Conservation (phyloP, 2,113 vertebrate genomes). For the Silurus asotus region DNA sequence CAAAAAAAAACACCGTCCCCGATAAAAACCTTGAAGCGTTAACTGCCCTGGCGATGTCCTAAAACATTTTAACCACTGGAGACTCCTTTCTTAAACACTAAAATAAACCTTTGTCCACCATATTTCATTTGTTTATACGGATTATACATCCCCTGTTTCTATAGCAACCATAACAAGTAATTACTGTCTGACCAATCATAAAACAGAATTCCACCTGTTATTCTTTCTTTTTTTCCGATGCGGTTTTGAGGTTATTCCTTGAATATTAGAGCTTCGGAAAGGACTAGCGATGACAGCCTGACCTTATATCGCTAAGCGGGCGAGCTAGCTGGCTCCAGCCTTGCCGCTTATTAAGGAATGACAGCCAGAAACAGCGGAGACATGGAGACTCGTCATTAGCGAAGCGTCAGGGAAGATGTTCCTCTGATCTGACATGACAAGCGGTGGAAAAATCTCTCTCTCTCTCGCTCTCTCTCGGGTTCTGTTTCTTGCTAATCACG, state of each 20-base stretch:
- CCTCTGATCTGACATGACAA: slow-evolving; percentile 42
- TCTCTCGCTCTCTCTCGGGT: neutral
- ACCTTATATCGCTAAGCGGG: slow-evolving; percentile 42
- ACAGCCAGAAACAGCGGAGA: slow-evolving; percentile 13
- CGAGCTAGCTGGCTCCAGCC: slow-evolving; percentile 14
- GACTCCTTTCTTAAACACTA: neutral
- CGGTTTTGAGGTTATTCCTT: neutral
- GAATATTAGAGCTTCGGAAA: neutral
- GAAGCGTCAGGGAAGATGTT: slow-evolving; percentile 37
- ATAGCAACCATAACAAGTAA: neutral
- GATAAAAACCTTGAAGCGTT: neutral
- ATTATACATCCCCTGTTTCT: neutral
- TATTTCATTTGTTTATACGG: neutral
- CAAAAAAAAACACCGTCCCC: neutral
- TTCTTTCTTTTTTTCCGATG: neutral
- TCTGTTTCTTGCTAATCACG: neutral
- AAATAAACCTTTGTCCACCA: neutral
- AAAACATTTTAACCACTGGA: neutral
- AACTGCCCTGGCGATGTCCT: neutral
- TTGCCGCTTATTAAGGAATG: slow-evolving; percentile 24
- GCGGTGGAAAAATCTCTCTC: slow-evolving; percentile 7
- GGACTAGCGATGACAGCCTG: slow-evolving; percentile 27
- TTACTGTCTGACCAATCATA: neutral
- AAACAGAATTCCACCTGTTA: neutral
- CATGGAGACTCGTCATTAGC: slow-evolving; percentile 39